Evolutionary conservation across 2,113 vertebrate species (phyloP).

Genomic region (Rhizomys pruinosus): DNA sequence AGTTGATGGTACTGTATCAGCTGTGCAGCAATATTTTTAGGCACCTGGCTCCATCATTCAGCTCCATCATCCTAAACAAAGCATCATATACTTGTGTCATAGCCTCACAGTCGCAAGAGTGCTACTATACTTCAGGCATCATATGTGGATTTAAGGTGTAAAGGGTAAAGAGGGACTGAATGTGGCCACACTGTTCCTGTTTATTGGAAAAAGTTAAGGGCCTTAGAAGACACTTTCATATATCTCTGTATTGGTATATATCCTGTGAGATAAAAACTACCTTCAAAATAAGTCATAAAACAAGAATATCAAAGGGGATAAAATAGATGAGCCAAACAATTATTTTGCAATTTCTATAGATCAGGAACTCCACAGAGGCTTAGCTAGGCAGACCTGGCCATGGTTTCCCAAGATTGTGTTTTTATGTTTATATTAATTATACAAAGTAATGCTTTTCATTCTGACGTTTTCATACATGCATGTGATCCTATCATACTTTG

Average conservation of each 20-base stretch:
- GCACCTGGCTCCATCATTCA: background rate
- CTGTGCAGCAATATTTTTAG: background rate
- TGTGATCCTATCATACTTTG: background rate
- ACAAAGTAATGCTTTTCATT: background rate
- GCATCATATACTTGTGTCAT: background rate
- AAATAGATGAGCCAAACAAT: background rate
- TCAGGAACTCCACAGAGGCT: background rate
- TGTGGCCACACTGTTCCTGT: background rate
- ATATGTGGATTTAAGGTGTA: background rate
- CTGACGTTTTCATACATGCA: background rate
- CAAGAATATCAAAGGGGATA: background rate
- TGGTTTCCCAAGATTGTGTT: background rate
- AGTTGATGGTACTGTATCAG: background rate
- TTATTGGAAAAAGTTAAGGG: background rate
- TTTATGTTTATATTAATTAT: background rate
- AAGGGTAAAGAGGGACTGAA: background rate
- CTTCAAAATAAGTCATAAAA: background rate
- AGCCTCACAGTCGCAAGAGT: background rate
- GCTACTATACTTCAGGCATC: background rate
- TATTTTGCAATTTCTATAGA: slow-evolving; percentile 24
- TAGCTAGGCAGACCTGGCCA: background rate
- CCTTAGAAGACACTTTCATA: background rate
- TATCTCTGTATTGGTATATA: background rate
- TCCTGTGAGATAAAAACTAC: background rate
- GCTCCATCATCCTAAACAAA: background rate